Evolutionary conservation across 2,888 invertebrate genomes (phyloP).

Genomic region (Ceramica pisi): DNA sequence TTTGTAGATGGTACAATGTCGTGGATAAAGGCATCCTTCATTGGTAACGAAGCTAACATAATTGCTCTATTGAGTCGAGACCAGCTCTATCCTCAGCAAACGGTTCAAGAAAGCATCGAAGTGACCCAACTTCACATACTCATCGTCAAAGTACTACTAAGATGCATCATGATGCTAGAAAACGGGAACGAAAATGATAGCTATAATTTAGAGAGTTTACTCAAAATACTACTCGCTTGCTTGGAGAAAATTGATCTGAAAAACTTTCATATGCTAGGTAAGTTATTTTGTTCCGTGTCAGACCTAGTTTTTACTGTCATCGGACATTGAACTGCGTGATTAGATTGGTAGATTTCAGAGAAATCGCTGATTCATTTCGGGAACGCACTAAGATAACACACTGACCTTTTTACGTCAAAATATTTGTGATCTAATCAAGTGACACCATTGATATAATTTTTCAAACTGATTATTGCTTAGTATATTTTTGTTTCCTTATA

Average conservation of each 20-base stretch:
- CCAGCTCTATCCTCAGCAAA: conserved; percentile 82
- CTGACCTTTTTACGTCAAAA: conserved; percentile 27
- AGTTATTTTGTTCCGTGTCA: conserved; percentile 53
- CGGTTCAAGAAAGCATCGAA: conserved; percentile 81
- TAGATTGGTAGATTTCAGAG: conserved; percentile 34
- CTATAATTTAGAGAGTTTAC: conserved; percentile 79
- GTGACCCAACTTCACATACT: conserved; percentile 83
- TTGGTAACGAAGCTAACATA: conserved; percentile 80
- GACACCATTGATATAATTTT: conserved; percentile 17
- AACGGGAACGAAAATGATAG: conserved; percentile 74
- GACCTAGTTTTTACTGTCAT: conserved; percentile 15
- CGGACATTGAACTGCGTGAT: conserved; percentile 42
- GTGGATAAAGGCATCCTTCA: conserved; percentile 82
- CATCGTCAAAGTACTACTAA: conserved; percentile 81
- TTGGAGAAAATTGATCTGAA: conserved; percentile 84
- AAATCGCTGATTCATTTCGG: conserved; percentile 33
- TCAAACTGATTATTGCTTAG: conserved; percentile 7
- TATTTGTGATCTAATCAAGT: conserved; percentile 28
- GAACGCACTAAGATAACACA: conserved; percentile 24
- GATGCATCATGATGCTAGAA: conserved; percentile 78
- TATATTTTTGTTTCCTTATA: background rate
- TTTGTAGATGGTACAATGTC: conserved; percentile 74
- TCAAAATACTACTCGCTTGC: conserved; percentile 84
- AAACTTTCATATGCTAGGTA: conserved; percentile 88
- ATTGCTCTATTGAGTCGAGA: conserved; percentile 81